Evolutionary conservation across 2,113 vertebrate species (phyloP).

Genomic region (Grallaria varia): DNA sequence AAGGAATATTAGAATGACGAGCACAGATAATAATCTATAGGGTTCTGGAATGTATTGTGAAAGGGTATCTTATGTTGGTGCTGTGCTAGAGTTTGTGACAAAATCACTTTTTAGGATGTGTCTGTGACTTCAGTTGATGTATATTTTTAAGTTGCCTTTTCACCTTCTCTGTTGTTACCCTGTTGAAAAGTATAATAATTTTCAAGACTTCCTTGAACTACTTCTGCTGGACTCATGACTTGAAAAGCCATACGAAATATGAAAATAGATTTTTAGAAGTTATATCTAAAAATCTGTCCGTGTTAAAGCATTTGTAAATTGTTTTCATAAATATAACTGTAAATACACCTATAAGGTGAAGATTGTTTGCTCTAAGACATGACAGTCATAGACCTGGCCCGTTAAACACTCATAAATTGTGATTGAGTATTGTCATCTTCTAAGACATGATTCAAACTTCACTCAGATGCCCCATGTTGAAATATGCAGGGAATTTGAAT

Average conservation of each 20-base stretch:
- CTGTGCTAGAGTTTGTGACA: not conserved
- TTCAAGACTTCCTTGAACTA: not conserved
- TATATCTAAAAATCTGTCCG: not conserved
- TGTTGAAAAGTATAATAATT: not conserved
- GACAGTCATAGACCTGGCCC: not conserved
- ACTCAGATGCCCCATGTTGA: not conserved
- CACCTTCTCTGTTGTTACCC: not conserved
- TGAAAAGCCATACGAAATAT: not conserved
- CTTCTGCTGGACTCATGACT: not conserved
- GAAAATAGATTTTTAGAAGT: not conserved
- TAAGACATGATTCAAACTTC: not conserved
- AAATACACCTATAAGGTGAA: not conserved
- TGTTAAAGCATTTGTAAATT: not conserved
- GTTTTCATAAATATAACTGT: not conserved
- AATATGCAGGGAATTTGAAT: not conserved
- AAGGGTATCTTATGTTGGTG: not conserved
- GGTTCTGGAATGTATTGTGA: not conserved
- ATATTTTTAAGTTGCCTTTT: not conserved
- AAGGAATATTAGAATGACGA: not conserved
- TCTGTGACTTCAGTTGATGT: not conserved
- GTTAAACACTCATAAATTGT: not conserved
- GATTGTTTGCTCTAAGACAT: not conserved
- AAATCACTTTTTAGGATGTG: not conserved
- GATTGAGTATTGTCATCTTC: not conserved
- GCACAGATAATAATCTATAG: not conserved